These are phyloP conservation scores for Apodemus speciosus DNA, from an alignment of 2,113 vertebrate genomes.

Conservation along the genomic window DNA sequence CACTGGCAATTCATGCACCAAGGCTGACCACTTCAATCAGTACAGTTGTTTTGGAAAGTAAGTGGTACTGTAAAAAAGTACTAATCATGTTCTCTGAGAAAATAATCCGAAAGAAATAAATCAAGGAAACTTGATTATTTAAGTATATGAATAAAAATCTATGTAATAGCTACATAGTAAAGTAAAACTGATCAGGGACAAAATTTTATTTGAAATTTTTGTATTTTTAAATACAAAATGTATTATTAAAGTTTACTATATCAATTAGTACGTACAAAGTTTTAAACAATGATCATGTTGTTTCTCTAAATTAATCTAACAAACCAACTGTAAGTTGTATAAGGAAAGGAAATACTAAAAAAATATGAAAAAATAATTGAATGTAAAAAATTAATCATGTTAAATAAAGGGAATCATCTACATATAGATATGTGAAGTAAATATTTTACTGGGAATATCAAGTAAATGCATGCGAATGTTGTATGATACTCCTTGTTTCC, in stretches of 20 bases:
- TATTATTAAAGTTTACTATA: conserved; percentile 5
- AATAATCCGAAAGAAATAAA: conserved; percentile 35
- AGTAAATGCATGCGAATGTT: background rate
- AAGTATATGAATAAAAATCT: conserved; percentile 8
- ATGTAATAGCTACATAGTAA: background rate
- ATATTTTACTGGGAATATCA: background rate
- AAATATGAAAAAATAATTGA: conserved; percentile 32
- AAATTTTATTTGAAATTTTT: conserved; percentile 8
- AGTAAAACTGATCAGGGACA: background rate
- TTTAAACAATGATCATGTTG: background rate
- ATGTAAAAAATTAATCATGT: conserved; percentile 3
- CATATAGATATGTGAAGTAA: background rate
- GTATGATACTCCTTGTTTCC: background rate
- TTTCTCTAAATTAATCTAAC: conserved; percentile 37
- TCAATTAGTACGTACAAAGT: background rate
- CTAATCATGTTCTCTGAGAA: background rate
- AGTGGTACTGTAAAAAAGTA: conserved; percentile 33
- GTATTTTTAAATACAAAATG: no score
- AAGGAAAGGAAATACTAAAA: background rate
- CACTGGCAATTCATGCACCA: background rate
- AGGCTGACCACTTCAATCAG: background rate
- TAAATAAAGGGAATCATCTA: conserved; percentile 1
- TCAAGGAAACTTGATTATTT: conserved; percentile 1
- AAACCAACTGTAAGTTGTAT: conserved; percentile 29
- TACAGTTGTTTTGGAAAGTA: background rate